These are phyloP conservation scores for Meloidogyne floridensis DNA, from an alignment of 1,140 invertebrate genomes.

Conservation along the genomic window DNA sequence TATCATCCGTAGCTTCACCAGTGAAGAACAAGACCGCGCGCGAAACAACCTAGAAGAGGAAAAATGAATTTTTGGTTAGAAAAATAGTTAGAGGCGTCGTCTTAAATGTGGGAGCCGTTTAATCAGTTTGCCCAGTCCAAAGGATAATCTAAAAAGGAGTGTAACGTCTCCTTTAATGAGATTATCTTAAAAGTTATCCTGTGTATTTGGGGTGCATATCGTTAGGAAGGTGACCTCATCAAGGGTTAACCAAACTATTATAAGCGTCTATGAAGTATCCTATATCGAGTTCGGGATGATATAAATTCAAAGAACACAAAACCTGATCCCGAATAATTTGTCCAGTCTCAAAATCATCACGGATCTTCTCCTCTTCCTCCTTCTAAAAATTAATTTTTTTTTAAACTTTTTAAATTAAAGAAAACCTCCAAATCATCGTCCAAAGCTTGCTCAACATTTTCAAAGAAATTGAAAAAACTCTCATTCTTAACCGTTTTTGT, in stretches of 20 bases:
- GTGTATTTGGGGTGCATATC: too few species aligned
- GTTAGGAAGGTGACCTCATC: too few species aligned
- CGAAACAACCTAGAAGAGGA: slow-evolving; percentile 63
- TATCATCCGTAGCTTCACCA: slow-evolving; percentile 63
- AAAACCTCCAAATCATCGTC: slow-evolving; percentile 40
- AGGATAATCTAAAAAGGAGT: too few species aligned
- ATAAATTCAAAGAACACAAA: neutral
- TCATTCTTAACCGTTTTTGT: slow-evolving; percentile 82
- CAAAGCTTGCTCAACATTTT: slow-evolving; percentile 75
- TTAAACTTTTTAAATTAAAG: neutral
- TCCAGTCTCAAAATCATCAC: slow-evolving; percentile 70
- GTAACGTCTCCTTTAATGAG: too few species aligned
- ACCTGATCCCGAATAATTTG: slow-evolving; percentile 67
- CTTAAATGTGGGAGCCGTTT: too few species aligned
- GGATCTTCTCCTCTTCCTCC: slow-evolving; percentile 59
- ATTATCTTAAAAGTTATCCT: too few species aligned
- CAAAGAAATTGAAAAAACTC: slow-evolving; percentile 99
- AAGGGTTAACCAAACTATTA: too few species aligned
- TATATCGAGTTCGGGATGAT: too few species aligned
- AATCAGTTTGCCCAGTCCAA: too few species aligned
- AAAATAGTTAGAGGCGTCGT: too few species aligned
- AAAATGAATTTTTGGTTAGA: slow-evolving; percentile 46
- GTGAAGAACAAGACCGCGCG: slow-evolving; percentile 70
- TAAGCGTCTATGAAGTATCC: too few species aligned
- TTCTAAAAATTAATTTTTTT: slow-evolving; percentile 27